Conservation (phyloP, 2,113 vertebrate species). For the Ailurus styani region DNA sequence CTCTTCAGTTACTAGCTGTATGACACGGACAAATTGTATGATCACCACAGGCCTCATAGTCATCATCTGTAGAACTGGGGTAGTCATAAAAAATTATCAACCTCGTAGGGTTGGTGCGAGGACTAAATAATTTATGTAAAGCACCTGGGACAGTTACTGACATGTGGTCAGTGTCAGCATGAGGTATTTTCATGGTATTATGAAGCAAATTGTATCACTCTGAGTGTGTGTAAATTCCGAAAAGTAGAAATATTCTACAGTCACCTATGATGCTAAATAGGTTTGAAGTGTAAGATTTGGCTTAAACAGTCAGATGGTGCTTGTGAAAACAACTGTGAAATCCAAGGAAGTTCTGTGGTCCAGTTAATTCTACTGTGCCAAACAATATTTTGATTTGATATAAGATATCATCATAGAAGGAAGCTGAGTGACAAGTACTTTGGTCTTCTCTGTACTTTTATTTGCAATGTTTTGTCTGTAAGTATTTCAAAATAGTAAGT, state of each 20-base stretch:
- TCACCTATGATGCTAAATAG: neutral
- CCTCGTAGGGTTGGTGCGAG: neutral
- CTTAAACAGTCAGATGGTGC: neutral
- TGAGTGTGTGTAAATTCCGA: neutral
- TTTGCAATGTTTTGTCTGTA: neutral
- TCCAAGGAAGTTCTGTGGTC: neutral
- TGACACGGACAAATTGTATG: neutral
- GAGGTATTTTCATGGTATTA: neutral
- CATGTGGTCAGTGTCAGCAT: neutral
- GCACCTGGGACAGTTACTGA: neutral
- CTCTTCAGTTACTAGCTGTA: neutral
- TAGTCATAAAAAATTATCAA: neutral
- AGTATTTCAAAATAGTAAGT: neutral
- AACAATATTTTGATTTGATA: neutral
- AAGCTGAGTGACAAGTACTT: neutral
- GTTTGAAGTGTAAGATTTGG: neutral
- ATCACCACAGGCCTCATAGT: neutral
- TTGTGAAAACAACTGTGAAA: neutral
- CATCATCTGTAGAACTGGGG: neutral
- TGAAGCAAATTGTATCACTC: neutral
- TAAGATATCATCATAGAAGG: neutral
- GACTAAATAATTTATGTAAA: neutral
- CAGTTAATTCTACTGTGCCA: neutral
- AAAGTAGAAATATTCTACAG: neutral
- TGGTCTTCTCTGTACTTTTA: neutral